These are phyloP conservation scores for Eunapius fragilis DNA, from an alignment of 37 sponge, comb jelly and placozoan species.

Conservation along the genomic window DNA sequence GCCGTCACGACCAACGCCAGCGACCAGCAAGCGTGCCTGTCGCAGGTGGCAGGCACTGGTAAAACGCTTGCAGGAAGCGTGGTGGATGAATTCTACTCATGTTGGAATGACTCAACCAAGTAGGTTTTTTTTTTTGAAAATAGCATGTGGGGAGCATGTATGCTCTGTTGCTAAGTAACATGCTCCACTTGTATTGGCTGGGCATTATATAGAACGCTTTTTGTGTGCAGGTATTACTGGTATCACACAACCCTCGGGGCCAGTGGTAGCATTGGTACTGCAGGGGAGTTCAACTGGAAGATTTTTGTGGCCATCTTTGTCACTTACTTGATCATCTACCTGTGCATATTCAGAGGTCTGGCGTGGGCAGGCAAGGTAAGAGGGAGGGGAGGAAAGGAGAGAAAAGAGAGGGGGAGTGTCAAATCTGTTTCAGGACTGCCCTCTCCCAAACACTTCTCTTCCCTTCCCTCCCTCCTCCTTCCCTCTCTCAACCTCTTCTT, in stretches of 20 bases:
- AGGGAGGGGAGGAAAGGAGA: not conserved
- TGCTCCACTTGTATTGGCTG: not conserved
- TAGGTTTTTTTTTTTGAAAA: slow-evolving; percentile 24
- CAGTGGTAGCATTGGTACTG: slow-evolving; percentile 52
- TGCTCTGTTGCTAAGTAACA: not conserved
- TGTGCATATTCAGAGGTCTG: slow-evolving; percentile 94
- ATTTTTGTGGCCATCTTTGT: slow-evolving; percentile 71
- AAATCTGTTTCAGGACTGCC: too few relatives aligned
- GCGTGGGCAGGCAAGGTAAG: slow-evolving; percentile 85
- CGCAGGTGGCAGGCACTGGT: not conserved
- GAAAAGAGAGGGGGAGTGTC: too few relatives aligned
- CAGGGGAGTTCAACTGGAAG: slow-evolving; percentile 87
- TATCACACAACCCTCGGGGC: slow-evolving; percentile 78
- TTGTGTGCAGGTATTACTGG: slow-evolving; percentile 80
- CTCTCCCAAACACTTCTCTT: not conserved
- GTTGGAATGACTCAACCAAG: slow-evolving; percentile 51
- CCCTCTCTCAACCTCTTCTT: not conserved
- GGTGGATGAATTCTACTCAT: not conserved
- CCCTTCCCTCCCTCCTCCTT: not conserved
- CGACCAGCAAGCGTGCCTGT: not conserved
- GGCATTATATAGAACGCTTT: not conserved
- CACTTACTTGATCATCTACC: slow-evolving; percentile 88
- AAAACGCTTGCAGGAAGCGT: not conserved
- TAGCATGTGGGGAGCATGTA: not conserved
- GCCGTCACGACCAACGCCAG: not conserved